Percentiles rank a stretch among this genome's conserved stretches.
Conservation (phyloP, 2,797 vertebrate species). For the Lindbergichthys nudifrons region DNA sequence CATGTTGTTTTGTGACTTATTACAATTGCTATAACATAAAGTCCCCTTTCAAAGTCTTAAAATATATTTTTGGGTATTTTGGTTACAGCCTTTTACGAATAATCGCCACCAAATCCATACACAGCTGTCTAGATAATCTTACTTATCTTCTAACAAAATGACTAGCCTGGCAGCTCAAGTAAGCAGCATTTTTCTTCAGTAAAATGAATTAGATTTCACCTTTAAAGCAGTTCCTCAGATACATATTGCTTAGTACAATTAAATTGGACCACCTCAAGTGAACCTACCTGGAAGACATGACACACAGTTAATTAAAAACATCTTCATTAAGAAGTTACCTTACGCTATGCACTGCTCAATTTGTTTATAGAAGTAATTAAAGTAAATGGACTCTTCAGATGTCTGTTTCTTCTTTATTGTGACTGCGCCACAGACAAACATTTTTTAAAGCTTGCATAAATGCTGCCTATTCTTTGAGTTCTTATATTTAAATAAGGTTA, state of each 20-base stretch:
- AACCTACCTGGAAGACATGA: conserved; percentile 13
- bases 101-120: too few species aligned
- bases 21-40: too few species aligned
- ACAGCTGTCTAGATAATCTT: too few species aligned
- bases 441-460: conserved; percentile 40
- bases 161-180: conserved; percentile 20
- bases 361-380: conserved; percentile 37
- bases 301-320: conserved; percentile 31
- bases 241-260: conserved; percentile 12
- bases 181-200: conserved; percentile 11
- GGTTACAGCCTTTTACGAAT: too few species aligned
- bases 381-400: conserved; percentile 46
- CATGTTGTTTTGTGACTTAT: too few species aligned
- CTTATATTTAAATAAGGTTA: too few species aligned
- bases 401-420: conserved; percentile 20
- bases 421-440: conserved; percentile 33
- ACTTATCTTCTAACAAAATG: conserved; percentile 5
- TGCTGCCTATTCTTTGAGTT: conserved; percentile 4
- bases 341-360: conserved; percentile 31
- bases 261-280: background rate
- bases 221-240: conserved; percentile 1
- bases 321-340: conserved; percentile 36
- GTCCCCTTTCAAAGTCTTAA: too few species aligned
- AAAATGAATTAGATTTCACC: background rate
- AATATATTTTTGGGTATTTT: too few species aligned